phyloP scores from a whole-genome alignment of 53 echinoderm and acorn worm genomes.

The Henricia sp. region DNA sequence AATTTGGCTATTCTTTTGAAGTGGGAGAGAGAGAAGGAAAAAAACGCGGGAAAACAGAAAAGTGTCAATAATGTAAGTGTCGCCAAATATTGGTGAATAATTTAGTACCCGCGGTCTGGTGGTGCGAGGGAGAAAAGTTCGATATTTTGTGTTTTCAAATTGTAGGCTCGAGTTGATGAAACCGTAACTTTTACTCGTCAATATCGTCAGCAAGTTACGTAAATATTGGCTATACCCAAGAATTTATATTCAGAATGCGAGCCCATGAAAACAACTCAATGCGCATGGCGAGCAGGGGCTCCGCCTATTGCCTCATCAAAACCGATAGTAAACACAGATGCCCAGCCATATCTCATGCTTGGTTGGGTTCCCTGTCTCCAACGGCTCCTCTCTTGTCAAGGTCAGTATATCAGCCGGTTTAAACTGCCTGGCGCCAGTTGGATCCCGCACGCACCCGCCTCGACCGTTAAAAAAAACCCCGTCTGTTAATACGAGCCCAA shows the following conservation, averaged over 20 bases:
- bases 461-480: background rate
- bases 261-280: no score
- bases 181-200: no score
- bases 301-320: no score
- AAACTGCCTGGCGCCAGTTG: slow-evolving; percentile 38
- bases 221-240: no score
- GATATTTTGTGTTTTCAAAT: background rate
- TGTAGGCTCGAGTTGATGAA: background rate
- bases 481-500: slow-evolving; percentile 23
- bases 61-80: slow-evolving; percentile 50
- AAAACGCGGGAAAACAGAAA: background rate
- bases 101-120: slow-evolving; percentile 33
- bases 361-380: slow-evolving; percentile 17
- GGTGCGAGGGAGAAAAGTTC: background rate
- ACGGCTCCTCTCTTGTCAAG: slow-evolving; percentile 7
- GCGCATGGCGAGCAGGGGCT: background rate
- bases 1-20: background rate
- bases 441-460: background rate
- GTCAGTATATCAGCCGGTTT: slow-evolving; percentile 26
- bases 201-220: no score
- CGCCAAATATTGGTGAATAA: slow-evolving; percentile 45
- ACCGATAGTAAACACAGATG: slow-evolving; percentile 36
- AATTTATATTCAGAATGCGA: no score
- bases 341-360: slow-evolving; percentile 37
- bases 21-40: background rate